A percentile compares a stretch with the other conserved stretches of the same genome.
Conservation (phyloP, 2,113 vertebrate genomes). For the Tretioscincus oriximinensis region DNA sequence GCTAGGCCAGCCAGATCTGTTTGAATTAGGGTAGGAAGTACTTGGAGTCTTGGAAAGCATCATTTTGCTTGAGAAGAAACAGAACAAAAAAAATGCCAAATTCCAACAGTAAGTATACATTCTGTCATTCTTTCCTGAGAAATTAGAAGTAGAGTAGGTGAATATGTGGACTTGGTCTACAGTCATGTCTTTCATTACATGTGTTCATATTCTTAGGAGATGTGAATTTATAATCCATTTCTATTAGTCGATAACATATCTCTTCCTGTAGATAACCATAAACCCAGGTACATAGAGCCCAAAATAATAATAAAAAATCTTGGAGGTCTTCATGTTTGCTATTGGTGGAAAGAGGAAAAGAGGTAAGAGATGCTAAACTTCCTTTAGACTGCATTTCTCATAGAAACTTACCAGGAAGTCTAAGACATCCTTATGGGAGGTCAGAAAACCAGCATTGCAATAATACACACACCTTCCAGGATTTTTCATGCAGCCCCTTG, state of each 20-base stretch:
- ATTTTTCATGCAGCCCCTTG: too few relatives aligned
- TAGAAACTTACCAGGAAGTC: too few relatives aligned
- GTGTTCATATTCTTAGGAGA: background rate
- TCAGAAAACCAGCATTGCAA: too few relatives aligned
- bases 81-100: background rate
- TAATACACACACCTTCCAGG: too few relatives aligned
- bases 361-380: background rate
- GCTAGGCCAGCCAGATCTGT: slow-evolving; percentile 22
- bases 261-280: background rate
- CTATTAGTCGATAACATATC: background rate
- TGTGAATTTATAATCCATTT: background rate
- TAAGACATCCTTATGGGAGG: too few relatives aligned
- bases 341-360: background rate
- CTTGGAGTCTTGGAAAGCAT: background rate
- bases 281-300: background rate
- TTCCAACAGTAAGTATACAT: background rate
- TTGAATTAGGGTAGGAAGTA: slow-evolving; percentile 28
- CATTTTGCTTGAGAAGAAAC: background rate
- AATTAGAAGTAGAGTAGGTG: background rate
- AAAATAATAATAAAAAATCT: background rate
- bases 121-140: background rate
- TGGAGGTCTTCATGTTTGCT: background rate
- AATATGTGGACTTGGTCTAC: background rate
- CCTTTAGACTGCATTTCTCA: background rate
- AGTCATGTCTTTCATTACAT: background rate